Base-by-base conservation (phyloP, 1,140 invertebrate species). In the Bombyx mori region DNA sequence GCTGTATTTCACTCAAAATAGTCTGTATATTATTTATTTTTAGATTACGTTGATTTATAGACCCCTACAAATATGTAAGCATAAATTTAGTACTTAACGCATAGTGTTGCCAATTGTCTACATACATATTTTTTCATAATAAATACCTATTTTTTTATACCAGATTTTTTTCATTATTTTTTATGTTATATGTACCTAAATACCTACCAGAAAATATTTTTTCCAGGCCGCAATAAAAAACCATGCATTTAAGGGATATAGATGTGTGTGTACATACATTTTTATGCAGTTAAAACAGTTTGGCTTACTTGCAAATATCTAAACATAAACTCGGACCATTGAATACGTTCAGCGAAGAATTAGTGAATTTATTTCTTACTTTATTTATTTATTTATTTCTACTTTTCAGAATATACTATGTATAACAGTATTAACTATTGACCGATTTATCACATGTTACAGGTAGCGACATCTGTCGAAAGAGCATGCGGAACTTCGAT, bases 51-150 rank as follows among this genome's bases (percentile, higher is more conserved):
- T 61, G 54, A 61, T 61, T 57, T 61, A 53, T 61, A 60, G 58
- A 52, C 58, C 42, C 53, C 58, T 60, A 60, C 58, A 55, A 60
- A 60, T 55, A 60, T 60, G 53, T 60, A 60, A 60, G 58, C 58
- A 60, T 60, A 60, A 60, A 60, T 61, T 52, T 61, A 61, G 43
- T 56, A 56, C 54, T 61, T 52, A 52, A 62, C 55, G 60, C 60
- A 62, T 61, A 57, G 46, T 61, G 55, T 61, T 62, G 60, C 42
- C 56, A 52, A 57, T 52, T 57, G 56, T 52, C 56, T 52, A 57
- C 56, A 56, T 52, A 61, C 50, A 56, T 46, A 52, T 61, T 56
- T 61, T 60, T 61, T 56, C 54, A 56, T 56, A 48, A 48, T 53
- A 57, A 57, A 51, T 57, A 57, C 47, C 22, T 57, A 51, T 57